These are phyloP conservation scores for Melanotaenia duboulayi DNA, from an alignment of 2,113 vertebrate genomes.

Conservation along the genomic window DNA sequence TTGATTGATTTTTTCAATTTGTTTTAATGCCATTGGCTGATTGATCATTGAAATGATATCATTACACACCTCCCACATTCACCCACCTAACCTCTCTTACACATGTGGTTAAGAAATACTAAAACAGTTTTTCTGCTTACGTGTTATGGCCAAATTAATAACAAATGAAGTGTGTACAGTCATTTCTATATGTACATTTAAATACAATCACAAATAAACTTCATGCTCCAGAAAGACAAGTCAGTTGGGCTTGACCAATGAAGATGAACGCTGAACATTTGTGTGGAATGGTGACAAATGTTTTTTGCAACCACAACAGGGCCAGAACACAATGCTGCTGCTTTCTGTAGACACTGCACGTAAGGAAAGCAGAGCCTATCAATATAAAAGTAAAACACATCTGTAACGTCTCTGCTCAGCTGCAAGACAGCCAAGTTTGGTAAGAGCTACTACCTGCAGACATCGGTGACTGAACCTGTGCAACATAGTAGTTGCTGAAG, in stretches of 20 bases:
- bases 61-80: too few relatives aligned
- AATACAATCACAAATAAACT: conserved; percentile 14
- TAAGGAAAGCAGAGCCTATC: conserved; percentile 34
- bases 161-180: too few relatives aligned
- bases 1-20: too few relatives aligned
- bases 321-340: neutral
- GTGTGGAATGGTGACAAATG: neutral
- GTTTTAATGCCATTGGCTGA: too few relatives aligned
- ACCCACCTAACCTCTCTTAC: too few relatives aligned
- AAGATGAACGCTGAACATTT: too few relatives aligned
- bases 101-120: too few relatives aligned
- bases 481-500: conserved; percentile 91
- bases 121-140: too few relatives aligned
- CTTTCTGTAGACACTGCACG: neutral
- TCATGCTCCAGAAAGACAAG: neutral
- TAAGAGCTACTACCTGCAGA: conserved; percentile 88
- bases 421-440: conserved; percentile 94
- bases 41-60: too few relatives aligned
- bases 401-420: conserved; percentile 78
- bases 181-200: neutral
- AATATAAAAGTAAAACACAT: conserved; percentile 21
- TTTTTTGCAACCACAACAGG: neutral
- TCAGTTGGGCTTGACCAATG: too few relatives aligned
- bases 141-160: too few relatives aligned
- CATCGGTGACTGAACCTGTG: conserved; percentile 89